Evolutionary conservation across 2,113 vertebrate species (phyloP).

Genomic region (Sporophila hypoxantha): DNA sequence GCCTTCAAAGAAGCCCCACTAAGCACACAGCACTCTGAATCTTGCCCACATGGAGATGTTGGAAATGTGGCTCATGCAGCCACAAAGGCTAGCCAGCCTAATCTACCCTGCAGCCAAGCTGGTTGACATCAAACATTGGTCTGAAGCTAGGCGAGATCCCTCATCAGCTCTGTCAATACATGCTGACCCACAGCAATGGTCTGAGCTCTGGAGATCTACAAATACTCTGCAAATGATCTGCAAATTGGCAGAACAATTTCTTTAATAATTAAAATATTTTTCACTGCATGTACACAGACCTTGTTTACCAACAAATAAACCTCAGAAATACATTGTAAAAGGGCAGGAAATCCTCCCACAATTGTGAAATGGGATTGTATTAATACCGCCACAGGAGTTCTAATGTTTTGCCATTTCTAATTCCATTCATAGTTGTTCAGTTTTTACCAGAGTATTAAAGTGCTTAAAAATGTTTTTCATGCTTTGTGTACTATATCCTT

Average conservation of each 20-base stretch:
- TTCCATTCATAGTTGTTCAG: not conserved
- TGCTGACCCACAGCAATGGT: not conserved
- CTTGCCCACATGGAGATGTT: not conserved
- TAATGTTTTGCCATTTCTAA: not conserved
- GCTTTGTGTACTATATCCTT: not conserved
- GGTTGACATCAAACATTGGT: not conserved
- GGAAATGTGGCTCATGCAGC: not conserved
- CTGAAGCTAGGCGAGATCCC: not conserved
- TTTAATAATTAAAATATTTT: not conserved
- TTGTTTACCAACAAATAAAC: not conserved
- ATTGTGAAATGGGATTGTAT: not conserved
- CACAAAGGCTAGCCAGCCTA: not conserved
- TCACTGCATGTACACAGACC: not conserved
- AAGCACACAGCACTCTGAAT: not conserved
- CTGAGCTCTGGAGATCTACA: not conserved
- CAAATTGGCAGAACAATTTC: not conserved
- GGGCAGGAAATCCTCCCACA: accelerated
- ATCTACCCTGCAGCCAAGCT: not conserved
- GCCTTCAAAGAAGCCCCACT: not conserved
- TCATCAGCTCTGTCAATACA: not conserved
- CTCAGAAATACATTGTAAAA: not conserved
- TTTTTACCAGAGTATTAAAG: not conserved
- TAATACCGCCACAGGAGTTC: not conserved
- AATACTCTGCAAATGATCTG: not conserved
- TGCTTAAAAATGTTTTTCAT: not conserved